Evolutionary conservation across 2,113 vertebrate species (phyloP).

Genomic region (Paralichthys olivaceus): DNA sequence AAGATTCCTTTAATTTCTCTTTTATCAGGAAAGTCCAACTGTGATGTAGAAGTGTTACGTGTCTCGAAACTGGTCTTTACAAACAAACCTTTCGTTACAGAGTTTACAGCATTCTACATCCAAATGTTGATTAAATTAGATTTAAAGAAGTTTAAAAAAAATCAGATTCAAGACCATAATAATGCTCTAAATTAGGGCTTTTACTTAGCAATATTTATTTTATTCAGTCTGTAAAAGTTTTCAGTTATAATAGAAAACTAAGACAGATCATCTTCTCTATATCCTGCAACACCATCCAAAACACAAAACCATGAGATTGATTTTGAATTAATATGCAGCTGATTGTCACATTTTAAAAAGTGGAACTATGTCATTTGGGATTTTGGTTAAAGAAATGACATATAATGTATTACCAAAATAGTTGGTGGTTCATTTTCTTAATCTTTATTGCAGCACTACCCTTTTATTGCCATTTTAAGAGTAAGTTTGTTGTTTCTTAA

Average conservation of each 20-base stretch:
- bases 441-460: not conserved
- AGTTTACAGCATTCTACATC: conserved; percentile 17
- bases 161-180: conserved; percentile 1
- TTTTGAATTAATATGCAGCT: no score
- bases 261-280: not conserved
- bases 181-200: not conserved
- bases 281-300: not conserved
- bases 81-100: conserved; percentile 10
- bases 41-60: not conserved
- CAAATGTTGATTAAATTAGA: conserved; percentile 9
- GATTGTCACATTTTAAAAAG: not conserved
- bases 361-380: no score
- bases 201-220: no score
- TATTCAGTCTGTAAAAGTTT: no score
- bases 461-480: not conserved
- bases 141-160: not conserved
- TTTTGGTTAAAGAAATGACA: no score
- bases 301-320: no score
- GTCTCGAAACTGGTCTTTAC: no score
- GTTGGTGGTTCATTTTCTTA: no score
- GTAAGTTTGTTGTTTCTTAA: not conserved
- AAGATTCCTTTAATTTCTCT: not conserved
- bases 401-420: no score
- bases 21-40: not conserved
- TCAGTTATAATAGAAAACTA: not conserved